Evolutionary conservation across 2,113 vertebrate species (phyloP), one percentile per base, ranked within the genome.

Genomic region (Dicrurus megarhynchus): DNA sequence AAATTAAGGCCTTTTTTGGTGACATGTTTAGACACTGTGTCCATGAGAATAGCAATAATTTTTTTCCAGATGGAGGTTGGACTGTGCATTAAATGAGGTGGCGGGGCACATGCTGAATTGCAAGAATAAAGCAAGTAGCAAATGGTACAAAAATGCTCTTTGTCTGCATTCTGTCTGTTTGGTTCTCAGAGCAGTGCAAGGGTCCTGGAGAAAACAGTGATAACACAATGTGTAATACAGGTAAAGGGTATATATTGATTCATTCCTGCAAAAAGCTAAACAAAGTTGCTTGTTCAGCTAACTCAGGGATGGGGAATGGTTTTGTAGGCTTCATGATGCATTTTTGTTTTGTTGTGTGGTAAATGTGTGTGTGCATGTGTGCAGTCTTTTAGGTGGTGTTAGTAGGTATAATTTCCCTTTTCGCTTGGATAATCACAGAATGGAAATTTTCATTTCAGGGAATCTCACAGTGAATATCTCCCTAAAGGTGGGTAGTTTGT

Each of bases 401-500:
- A 64, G 60, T 61, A 64, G 41, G 37, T 96, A 44, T 78, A 23
- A 91, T 89, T 89, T 89, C 49, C 37, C 24, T 87, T 95, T 89
- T 89, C 0, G 0, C 80, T 84, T 84, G 65, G 65, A 81, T 91
- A 84, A 70, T 92, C 94, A 74, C 52, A 78, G 68, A 85, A 90
- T 47, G 56, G 70, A 90, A 92, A 89, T 42, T 86, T 90, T 83
- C 28, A 41, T 94, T 94, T 95, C 57, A 80, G 75, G 49, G 41
- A 89, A 37, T 68, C 69, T 91, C 56, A 60, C 32, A 84, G 80
- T 87, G 68, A 90, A 17, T 84, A 64, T 87, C 56, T 96, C 73
- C 68, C 95, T 74, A 35, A 89, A 81, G 80, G 49, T 84, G 64
- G 60, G 41, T 41, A 71, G 86, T 95, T 95, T 81, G 89, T 95